Percentiles rank a stretch among this genome's conserved stretches.
phyloP scores from a whole-genome alignment of 2,113 vertebrate genomes.

The Hemiscyllium ocellatum region DNA sequence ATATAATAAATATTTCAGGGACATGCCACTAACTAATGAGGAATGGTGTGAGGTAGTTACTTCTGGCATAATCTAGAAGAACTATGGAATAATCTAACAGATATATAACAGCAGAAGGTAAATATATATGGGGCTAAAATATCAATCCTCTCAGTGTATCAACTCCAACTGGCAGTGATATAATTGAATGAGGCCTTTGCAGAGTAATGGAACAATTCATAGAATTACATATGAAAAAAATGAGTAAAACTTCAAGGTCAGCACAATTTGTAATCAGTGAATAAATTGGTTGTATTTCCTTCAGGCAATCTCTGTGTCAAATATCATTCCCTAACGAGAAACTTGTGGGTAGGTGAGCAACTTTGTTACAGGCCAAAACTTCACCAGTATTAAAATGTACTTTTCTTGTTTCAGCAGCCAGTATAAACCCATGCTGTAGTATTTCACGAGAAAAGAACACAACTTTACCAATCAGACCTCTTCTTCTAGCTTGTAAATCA shows the following conservation, averaged over 20 bases:
- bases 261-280: not conserved
- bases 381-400: not conserved
- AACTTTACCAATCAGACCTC: not conserved
- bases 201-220: constrained; percentile 23
- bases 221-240: constrained; percentile 18
- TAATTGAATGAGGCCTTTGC: not conserved
- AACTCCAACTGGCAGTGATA: not conserved
- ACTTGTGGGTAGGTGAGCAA: not conserved
- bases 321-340: not conserved
- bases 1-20: not conserved
- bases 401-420: not conserved
- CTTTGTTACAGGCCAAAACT: not conserved
- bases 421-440: not conserved
- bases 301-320: not conserved
- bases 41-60: not conserved
- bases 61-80: not conserved
- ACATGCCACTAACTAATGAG: not conserved
- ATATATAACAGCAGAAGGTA: not conserved
- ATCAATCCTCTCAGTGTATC: not conserved
- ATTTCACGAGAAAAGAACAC: not conserved
- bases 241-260: not conserved
- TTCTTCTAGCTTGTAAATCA: not conserved
- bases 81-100: not conserved
- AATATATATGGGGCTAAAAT: not conserved
- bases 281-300: constrained; percentile 5